Evolutionary conservation across 1,140 invertebrate species (phyloP), one percentile per base, ranked within the genome.

Genomic region (Pomacea maculata): DNA sequence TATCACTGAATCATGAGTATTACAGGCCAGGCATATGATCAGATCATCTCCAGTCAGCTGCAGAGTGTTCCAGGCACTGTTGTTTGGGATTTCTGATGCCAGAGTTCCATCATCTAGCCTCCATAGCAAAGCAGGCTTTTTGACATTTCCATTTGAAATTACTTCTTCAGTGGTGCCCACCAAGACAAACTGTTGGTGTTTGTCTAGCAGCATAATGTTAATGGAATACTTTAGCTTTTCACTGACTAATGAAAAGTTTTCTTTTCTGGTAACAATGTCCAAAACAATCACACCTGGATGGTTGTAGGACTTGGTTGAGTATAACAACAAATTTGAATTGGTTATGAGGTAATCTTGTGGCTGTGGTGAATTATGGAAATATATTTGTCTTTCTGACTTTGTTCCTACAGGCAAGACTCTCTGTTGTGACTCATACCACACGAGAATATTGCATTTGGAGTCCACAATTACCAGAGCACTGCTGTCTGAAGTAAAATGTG

Each of bases 151-250:
- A 25, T 78, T 78, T 19, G 68, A 10, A 64, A 61, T 29, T 45
- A 57, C 67, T 15, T 78, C 61, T n/a, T 52, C 55, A 34, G 29
- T 75, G 17, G 79, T 67, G 45, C 63, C 75, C 2, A 84, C 81
- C 8, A 83, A 67, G 17, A 85, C 34, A 67, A 71, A 82, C 63
- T 81, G 75, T 74, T 86, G 79, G 21, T 75, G 55, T 9, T 80
- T 70, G 68, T 86, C 83, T 4, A 83, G 14, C 8, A 81, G 71
- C 34, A 86, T n/a, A 0, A 85, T 34, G n/a, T 29, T 68, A 61
- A 76, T 68, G 29, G 54, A 9, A 54, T 80, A 80, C n/a, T 80
- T 80, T 34, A 80, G 68, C 57, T 83, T 68, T 1, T 67, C 75
- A 74, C 61, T 71, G 25, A 29, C 21, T 12, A 86, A 21, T 8